A percentile compares a stretch with the other conserved stretches of the same genome.
phyloP scores from a whole-genome alignment of 1,140 invertebrate genomes.

The Magallana gigas region DNA sequence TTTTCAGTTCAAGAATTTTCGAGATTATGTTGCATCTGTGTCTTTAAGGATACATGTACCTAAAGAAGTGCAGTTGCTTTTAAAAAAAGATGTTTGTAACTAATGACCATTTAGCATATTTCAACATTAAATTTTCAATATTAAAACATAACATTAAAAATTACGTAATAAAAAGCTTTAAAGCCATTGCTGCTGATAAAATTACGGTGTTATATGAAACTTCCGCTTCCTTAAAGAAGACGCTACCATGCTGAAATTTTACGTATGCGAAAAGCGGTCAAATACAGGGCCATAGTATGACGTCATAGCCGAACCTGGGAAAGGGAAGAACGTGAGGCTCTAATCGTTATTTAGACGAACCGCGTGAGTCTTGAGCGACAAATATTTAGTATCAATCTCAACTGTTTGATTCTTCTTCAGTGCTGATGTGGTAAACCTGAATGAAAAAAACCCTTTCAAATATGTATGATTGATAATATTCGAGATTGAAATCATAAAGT shows the following conservation, averaged over 20 bases:
- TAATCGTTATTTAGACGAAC: conserved; percentile 18
- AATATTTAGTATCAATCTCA: conserved; percentile 29
- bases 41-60: no score
- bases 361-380: neutral
- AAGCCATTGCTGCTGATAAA: no score
- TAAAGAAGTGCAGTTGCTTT: no score
- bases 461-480: conserved; percentile 2
- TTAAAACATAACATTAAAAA: no score
- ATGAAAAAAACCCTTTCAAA: neutral
- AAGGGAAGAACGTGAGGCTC: neutral
- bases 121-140: no score
- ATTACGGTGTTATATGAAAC: no score
- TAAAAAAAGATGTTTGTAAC: no score
- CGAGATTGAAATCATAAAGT: neutral
- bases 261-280: neutral
- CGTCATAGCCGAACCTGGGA: conserved; percentile 7
- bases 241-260: neutral
- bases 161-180: no score
- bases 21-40: no score
- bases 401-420: neutral
- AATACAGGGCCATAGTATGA: neutral
- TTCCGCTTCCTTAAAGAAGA: neutral
- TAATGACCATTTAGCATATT: no score
- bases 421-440: neutral
- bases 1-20: no score